Evolutionary conservation across 2,797 vertebrate genomes (phyloP).

Genomic region (Ciconia nigra): DNA sequence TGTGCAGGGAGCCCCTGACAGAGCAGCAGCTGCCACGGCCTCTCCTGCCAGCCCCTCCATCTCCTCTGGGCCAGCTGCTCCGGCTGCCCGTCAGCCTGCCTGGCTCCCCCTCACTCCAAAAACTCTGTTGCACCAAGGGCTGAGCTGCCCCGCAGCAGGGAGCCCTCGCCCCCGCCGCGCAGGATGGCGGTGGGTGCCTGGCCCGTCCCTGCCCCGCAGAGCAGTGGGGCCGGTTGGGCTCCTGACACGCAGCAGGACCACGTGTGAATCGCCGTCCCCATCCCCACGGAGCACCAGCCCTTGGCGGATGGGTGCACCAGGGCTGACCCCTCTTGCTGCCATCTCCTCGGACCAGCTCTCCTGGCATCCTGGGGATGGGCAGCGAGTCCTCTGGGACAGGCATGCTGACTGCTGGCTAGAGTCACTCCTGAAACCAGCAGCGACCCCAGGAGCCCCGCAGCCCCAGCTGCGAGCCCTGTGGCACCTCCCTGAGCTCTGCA

Average conservation of each 20-base stretch:
- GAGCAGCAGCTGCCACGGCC: not conserved
- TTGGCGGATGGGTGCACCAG: not conserved
- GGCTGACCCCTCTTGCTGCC: not conserved
- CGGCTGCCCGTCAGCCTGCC: not conserved
- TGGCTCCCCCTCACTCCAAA: not conserved
- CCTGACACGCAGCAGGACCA: not conserved
- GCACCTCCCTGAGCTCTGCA: not conserved
- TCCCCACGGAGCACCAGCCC: accelerated
- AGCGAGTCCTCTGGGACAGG: not conserved
- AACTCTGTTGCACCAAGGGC: not conserved
- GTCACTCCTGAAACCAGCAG: not conserved
- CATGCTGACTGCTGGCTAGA: not conserved
- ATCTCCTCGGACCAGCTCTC: not conserved
- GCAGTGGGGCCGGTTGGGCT: not conserved
- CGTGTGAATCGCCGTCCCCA: accelerated
- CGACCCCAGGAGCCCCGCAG: not conserved
- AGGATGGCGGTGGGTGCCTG: not conserved
- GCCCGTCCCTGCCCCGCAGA: not conserved
- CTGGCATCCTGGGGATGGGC: not conserved
- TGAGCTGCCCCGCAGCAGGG: not conserved
- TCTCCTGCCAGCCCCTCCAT: not conserved
- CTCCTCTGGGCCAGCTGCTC: not conserved
- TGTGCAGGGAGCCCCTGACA: not conserved
- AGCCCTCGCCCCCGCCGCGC: not conserved
- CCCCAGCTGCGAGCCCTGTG: not conserved